phyloP scores from a whole-genome alignment of 2,113 vertebrate species.

The Passer domesticus region DNA sequence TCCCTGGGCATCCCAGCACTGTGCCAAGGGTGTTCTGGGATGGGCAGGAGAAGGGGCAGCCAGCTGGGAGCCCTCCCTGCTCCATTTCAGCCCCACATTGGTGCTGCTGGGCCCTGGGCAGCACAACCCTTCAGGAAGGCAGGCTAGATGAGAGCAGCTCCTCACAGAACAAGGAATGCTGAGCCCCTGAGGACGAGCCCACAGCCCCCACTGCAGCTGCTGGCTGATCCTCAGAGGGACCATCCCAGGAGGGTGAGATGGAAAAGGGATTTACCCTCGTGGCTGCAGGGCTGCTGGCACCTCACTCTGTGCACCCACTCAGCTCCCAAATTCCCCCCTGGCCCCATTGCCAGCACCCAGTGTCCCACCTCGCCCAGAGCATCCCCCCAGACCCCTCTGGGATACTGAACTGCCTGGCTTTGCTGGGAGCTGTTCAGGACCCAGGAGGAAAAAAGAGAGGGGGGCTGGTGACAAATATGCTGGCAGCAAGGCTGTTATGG shows the following conservation, averaged over 20 bases:
- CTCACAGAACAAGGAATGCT: not conserved
- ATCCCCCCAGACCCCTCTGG: not conserved
- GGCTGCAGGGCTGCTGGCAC: not conserved
- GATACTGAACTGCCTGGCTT: not conserved
- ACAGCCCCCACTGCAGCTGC: not conserved
- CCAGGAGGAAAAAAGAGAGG: not conserved
- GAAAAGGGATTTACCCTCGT: not conserved
- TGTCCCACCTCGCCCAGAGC: not conserved
- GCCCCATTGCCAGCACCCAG: not conserved
- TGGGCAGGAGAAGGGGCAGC: not conserved
- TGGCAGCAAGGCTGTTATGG: not conserved
- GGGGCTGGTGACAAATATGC: not conserved
- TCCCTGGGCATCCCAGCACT: not conserved
- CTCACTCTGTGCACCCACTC: accelerated
- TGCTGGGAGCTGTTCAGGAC: not conserved
- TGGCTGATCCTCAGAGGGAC: not conserved
- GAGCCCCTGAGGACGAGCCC: not conserved
- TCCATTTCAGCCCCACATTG: accelerated
- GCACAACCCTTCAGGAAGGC: not conserved
- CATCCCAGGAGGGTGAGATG: not conserved
- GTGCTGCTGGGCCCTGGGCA: not conserved
- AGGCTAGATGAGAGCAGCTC: not conserved
- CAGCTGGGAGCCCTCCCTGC: accelerated
- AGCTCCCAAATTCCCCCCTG: not conserved
- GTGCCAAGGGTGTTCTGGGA: not conserved